Evolutionary conservation across 2,113 vertebrate species (phyloP).

Genomic region (Labeo rohita): DNA sequence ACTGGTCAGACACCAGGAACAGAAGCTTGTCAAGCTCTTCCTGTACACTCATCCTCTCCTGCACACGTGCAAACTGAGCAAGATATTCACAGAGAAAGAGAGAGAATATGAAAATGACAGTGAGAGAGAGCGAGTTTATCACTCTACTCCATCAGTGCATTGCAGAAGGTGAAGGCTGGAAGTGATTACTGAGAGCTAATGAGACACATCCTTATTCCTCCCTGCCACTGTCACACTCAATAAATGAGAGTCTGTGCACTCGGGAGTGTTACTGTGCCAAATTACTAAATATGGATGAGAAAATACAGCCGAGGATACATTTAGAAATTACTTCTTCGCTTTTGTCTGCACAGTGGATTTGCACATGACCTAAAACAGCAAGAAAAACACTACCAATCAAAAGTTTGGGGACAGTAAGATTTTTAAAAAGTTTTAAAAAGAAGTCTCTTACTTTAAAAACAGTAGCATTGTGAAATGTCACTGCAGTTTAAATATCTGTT

Average conservation of each 20-base stretch:
- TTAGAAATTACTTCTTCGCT: neutral
- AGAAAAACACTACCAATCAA: neutral
- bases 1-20: conserved; percentile 87
- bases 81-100: neutral
- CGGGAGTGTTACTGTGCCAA: neutral
- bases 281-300: conserved; percentile 19
- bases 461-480: neutral
- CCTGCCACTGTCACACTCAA: neutral
- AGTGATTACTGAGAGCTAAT: conserved; percentile 48
- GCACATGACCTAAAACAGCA: neutral
- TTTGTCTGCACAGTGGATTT: neutral
- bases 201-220: conserved; percentile 29
- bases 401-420: neutral
- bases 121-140: conserved; percentile 9
- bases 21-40: conserved; percentile 84
- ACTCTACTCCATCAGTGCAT: neutral
- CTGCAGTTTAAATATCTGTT: neutral
- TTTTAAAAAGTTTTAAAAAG: neutral
- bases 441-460: neutral
- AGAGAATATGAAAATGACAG: neutral
- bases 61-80: conserved; percentile 79
- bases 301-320: neutral
- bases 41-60: conserved; percentile 78
- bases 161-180: conserved; percentile 4
- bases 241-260: conserved; percentile 15